Percentiles rank a stretch among this genome's conserved stretches.
Evolutionary conservation across 1,140 invertebrate genomes (phyloP).

Genomic region (Microplitis mediator): DNA sequence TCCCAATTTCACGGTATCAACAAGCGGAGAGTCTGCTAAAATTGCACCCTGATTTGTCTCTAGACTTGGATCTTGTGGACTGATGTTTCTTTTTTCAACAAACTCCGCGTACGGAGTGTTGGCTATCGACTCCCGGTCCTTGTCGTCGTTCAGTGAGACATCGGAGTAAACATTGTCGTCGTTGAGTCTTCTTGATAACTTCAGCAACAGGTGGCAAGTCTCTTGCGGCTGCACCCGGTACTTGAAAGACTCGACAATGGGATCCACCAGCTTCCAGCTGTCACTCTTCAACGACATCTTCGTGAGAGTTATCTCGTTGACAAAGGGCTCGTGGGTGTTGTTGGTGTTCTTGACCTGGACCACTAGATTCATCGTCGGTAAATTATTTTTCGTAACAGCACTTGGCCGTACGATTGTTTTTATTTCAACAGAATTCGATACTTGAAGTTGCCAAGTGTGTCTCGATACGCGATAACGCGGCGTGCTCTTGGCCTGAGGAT

Average conservation of each 20-base stretch:
- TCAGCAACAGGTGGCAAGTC: constrained; percentile 62
- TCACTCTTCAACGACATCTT: constrained; percentile 66
- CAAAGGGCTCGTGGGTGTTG: constrained; percentile 66
- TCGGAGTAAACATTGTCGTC: constrained; percentile 47
- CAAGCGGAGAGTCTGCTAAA: constrained; percentile 20
- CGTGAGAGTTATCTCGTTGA: constrained; percentile 67
- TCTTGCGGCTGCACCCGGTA: constrained; percentile 63
- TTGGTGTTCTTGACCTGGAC: constrained; percentile 72
- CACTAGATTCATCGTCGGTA: constrained; percentile 66
- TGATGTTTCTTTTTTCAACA: constrained; percentile 47
- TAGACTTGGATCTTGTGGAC: constrained; percentile 34
- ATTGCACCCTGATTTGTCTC: constrained; percentile 31
- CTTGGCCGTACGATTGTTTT: constrained; percentile 63
- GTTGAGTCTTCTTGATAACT: constrained; percentile 47
- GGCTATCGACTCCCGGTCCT: constrained; percentile 29
- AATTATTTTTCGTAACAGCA: constrained; percentile 59
- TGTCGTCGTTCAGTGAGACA: constrained; percentile 47
- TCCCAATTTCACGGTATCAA: constrained; percentile 44
- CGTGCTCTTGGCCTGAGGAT: constrained; percentile 56
- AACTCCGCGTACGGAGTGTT: constrained; percentile 51
- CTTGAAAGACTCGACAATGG: constrained; percentile 49
- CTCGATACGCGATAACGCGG: constrained; percentile 70
- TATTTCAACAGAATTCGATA: constrained; percentile 71
- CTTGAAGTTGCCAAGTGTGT: constrained; percentile 72
- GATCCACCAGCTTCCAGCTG: constrained; percentile 60